Conservation (phyloP, 2,888 invertebrate genomes). For the Agonopterix alstromeriana region DNA sequence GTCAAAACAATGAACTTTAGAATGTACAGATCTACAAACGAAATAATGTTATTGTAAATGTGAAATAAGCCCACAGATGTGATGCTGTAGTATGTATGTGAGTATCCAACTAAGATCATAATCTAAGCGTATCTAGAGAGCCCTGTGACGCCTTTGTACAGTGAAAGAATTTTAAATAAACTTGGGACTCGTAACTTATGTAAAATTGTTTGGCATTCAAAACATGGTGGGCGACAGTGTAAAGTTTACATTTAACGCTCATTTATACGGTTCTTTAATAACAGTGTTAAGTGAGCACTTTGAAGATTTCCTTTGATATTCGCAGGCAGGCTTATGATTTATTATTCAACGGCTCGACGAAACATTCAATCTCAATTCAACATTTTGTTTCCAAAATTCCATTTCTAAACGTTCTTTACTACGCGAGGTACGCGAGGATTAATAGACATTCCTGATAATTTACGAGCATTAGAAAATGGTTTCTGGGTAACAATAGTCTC, state of each 20-base stretch:
- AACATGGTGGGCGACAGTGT: constrained; percentile 13
- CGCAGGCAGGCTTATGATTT: constrained; percentile 46
- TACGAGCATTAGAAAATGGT: not conserved
- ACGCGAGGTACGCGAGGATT: constrained; percentile 4
- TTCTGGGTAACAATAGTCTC: constrained; percentile 1
- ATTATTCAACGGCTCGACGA: constrained; percentile 44
- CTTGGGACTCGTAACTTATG: not conserved
- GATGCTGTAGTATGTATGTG: not conserved
- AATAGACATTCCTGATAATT: not conserved
- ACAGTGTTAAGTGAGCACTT: constrained; percentile 49
- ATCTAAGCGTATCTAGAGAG: not conserved
- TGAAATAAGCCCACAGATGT: not conserved
- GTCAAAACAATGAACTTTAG: not conserved
- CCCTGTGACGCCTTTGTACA: not conserved
- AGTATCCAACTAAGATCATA: not conserved
- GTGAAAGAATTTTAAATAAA: not conserved
- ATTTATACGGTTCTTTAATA: constrained; percentile 40
- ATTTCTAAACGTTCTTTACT: constrained; percentile 12
- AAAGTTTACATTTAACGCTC: constrained; percentile 30
- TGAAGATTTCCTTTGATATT: constrained; percentile 59
- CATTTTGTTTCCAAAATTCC: constrained; percentile 25
- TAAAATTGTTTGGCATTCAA: constrained; percentile 8
- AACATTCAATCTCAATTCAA: constrained; percentile 32
- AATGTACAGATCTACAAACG: constrained; percentile 5
- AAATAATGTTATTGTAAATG: constrained; percentile 3